These are phyloP conservation scores for Petaurus breviceps DNA, from an alignment of 2,113 vertebrate species.

Conservation along the genomic window DNA sequence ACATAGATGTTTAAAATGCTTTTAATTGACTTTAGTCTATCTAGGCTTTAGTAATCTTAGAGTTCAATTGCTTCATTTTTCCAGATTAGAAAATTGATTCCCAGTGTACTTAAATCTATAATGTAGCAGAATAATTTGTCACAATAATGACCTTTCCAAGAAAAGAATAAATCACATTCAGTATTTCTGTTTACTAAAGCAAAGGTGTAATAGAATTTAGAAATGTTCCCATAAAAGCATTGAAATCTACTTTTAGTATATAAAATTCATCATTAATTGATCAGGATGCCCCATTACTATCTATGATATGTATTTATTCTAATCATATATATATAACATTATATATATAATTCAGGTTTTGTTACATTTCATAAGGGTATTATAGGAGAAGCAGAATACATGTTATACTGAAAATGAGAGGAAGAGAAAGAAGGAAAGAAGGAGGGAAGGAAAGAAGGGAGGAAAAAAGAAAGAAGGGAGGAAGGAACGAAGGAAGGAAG, in stretches of 20 bases:
- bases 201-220: not conserved
- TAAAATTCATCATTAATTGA: not conserved
- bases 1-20: not conserved
- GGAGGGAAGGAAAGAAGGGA: too few species aligned
- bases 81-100: not conserved
- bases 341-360: not conserved
- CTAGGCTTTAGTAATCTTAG: not conserved
- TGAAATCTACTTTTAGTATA: not conserved
- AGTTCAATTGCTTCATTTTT: not conserved
- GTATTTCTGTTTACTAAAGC: not conserved
- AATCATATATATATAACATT: too few species aligned
- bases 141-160: too few species aligned
- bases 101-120: not conserved
- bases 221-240: not conserved
- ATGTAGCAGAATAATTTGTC: not conserved
- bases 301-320: not conserved
- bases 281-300: not conserved
- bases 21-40: not conserved
- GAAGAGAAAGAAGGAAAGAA: not conserved
- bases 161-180: not conserved
- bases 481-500: too few species aligned
- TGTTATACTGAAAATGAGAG: not conserved
- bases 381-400: not conserved
- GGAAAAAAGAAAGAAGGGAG: too few species aligned
- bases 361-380: not conserved